A percentile compares a stretch with the other conserved stretches of the same genome.
phyloP scores from a whole-genome alignment of 23 tunicate species.

The Clavelina lepadiformis region DNA sequence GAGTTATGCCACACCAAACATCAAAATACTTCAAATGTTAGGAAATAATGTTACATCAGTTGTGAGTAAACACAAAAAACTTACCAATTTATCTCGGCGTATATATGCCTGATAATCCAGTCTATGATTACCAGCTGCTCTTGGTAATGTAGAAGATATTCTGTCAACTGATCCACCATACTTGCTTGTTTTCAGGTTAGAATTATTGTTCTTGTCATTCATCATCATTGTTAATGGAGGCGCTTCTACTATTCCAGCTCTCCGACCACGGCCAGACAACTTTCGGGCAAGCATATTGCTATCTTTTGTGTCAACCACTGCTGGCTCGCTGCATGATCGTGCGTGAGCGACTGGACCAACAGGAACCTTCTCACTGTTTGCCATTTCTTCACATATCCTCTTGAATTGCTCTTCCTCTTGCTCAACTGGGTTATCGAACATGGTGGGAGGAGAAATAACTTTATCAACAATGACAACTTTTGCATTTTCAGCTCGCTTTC shows the following conservation, averaged over 20 bases:
- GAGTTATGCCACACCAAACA: too few species aligned
- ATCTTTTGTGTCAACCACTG: neutral
- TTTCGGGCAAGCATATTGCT: neutral
- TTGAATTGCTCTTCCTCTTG: slow-evolving; percentile 65
- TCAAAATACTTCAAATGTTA: too few species aligned
- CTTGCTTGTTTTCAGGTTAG: slow-evolving; percentile 8
- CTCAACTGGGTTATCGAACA: slow-evolving; percentile 13
- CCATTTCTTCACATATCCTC: slow-evolving; percentile 50
- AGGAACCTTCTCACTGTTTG: neutral
- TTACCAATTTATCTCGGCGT: too few species aligned
- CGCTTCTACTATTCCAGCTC: slow-evolving; percentile 65
- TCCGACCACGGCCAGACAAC: slow-evolving; percentile 3
- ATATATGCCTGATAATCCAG: too few species aligned
- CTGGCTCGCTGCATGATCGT: slow-evolving; percentile 37
- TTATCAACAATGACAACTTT: neutral
- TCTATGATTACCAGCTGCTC: too few species aligned
- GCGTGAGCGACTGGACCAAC: slow-evolving; percentile 20
- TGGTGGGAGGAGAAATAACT: neutral
- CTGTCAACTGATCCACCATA: too few species aligned
- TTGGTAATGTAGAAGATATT: too few species aligned
- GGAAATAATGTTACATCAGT: too few species aligned
- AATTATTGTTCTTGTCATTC: slow-evolving; percentile 2
- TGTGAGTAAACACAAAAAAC: too few species aligned
- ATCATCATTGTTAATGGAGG: slow-evolving; percentile 41
- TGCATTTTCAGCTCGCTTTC: neutral